Conservation (phyloP, 2,113 vertebrate genomes). For the Prionailurus bengalensis region DNA sequence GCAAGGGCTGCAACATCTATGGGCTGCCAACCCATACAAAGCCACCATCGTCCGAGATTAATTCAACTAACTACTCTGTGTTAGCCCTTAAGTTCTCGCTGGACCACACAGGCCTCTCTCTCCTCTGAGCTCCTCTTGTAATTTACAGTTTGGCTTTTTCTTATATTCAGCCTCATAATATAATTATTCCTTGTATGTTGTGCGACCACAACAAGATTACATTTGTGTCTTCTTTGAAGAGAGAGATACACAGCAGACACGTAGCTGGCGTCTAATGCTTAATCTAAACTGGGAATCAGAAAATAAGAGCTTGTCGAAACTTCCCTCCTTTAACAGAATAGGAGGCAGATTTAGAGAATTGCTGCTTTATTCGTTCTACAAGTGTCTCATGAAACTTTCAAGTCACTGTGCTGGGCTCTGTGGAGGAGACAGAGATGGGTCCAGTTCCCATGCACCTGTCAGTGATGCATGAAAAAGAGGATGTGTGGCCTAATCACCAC, state of each 20-base stretch:
- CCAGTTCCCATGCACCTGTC: background rate
- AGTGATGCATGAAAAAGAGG: background rate
- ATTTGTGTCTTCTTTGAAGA: slow-evolving; percentile 30
- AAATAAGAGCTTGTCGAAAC: background rate
- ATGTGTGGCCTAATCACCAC: too few species aligned
- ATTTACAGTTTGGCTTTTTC: background rate
- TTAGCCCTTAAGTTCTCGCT: background rate
- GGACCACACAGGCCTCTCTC: slow-evolving; percentile 87
- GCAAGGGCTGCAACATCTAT: slow-evolving; percentile 93
- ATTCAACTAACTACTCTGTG: background rate
- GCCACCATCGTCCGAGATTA: background rate
- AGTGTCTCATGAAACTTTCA: background rate
- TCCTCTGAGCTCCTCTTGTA: background rate
- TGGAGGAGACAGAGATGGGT: background rate
- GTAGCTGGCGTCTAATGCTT: background rate
- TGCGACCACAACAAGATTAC: background rate
- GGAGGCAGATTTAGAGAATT: background rate
- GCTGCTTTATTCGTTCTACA: background rate
- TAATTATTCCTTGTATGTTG: background rate
- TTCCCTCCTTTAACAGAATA: background rate
- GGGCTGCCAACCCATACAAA: slow-evolving; percentile 86
- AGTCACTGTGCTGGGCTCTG: background rate
- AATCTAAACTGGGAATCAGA: slow-evolving; percentile 18
- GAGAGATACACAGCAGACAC: background rate
- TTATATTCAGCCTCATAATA: background rate